A percentile compares a stretch with the other conserved stretches of the same genome.
These are phyloP conservation scores for Leucoraja erinaceus DNA, from an alignment of 2,113 vertebrate genomes.

Conservation along the genomic window DNA sequence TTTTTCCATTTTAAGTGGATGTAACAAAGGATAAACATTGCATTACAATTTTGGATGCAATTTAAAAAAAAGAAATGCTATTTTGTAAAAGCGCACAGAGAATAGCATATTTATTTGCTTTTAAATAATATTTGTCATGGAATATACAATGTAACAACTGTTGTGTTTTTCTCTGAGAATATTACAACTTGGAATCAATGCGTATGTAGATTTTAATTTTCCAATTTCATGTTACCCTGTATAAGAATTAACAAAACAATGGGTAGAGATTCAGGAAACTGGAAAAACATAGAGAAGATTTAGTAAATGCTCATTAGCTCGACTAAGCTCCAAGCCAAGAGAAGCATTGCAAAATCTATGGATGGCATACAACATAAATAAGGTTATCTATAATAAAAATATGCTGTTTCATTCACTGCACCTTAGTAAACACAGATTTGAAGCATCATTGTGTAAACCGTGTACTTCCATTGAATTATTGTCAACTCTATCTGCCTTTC, in stretches of 20 bases:
- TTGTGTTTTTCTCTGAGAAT: neutral
- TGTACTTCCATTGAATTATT: neutral
- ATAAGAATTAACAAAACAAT: neutral
- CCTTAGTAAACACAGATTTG: neutral
- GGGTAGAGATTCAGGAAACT: neutral
- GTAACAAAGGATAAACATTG: neutral
- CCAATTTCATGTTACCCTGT: neutral
- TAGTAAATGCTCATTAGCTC: neutral
- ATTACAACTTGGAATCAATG: neutral
- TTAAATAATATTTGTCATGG: slow-evolving; percentile 11
- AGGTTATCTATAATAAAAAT: neutral
- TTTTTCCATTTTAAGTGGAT: neutral
- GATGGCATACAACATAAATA: neutral
- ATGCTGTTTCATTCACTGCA: neutral
- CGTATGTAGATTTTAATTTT: neutral
- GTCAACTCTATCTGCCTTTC: no score
- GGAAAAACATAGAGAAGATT: neutral
- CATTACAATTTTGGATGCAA: neutral
- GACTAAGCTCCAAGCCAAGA: neutral
- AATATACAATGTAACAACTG: neutral
- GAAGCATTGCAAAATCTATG: neutral
- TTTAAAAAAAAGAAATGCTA: neutral
- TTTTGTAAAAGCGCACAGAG: neutral
- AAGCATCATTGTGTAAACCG: neutral
- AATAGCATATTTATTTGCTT: slow-evolving; percentile 3